These are phyloP conservation scores for Oreortyx pictus DNA, from an alignment of 2,797 vertebrate genomes.

Conservation along the genomic window DNA sequence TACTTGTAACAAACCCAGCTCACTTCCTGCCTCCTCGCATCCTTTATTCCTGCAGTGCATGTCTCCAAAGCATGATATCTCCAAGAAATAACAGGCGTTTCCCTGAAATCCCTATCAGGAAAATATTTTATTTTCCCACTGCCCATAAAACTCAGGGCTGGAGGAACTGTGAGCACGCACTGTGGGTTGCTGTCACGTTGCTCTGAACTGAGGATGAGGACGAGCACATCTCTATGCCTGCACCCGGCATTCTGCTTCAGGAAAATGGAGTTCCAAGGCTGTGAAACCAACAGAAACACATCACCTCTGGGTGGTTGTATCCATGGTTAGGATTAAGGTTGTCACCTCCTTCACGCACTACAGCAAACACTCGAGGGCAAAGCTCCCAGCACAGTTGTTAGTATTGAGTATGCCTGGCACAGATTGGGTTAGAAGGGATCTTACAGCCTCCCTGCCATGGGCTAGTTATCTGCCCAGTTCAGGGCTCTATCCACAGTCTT, in stretches of 20 bases:
- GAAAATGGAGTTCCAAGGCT: background rate
- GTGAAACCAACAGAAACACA: background rate
- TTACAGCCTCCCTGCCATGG: background rate
- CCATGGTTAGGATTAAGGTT: background rate
- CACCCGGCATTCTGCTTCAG: background rate
- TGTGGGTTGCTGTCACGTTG: background rate
- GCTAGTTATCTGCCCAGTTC: background rate
- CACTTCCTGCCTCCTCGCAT: background rate
- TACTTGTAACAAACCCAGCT: background rate
- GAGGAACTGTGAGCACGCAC: background rate
- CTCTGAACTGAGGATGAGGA: rapidly evolving
- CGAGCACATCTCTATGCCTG: background rate
- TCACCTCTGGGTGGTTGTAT: background rate
- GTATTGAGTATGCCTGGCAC: background rate
- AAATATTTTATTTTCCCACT: background rate
- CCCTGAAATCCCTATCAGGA: background rate
- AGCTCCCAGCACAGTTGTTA: background rate
- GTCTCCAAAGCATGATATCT: background rate
- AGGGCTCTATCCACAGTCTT: background rate
- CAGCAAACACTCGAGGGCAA: background rate
- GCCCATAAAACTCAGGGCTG: background rate
- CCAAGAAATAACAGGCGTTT: background rate
- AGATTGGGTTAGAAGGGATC: too few relatives aligned
- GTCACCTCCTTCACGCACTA: background rate
- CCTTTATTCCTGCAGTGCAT: background rate